Evolutionary conservation across 2,797 vertebrate species (phyloP).

Genomic region (Enteromius radiatus): DNA sequence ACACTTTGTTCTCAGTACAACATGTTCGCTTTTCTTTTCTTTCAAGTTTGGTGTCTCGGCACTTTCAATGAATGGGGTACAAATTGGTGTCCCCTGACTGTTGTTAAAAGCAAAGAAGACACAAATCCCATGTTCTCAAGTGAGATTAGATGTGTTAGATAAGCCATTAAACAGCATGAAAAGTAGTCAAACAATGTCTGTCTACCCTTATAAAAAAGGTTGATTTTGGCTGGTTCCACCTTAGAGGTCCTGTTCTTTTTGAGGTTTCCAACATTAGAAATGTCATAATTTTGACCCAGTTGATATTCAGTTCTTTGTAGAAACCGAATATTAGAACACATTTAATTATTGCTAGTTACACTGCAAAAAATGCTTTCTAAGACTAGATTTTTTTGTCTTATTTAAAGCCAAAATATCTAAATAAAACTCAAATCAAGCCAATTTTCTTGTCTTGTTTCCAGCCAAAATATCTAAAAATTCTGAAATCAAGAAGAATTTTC

Average conservation of each 20-base stretch:
- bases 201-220: background rate
- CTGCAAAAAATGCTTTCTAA: no score
- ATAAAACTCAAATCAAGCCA: no score
- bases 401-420: no score
- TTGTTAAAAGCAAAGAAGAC: constrained; percentile 13
- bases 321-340: background rate
- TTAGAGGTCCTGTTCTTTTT: background rate
- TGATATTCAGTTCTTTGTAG: background rate
- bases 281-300: background rate
- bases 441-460: no score
- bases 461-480: no score
- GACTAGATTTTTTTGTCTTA: no score
- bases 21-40: background rate
- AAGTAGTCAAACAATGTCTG: background rate
- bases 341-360: background rate
- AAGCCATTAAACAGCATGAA: background rate
- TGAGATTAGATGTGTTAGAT: constrained; percentile 10
- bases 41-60: background rate
- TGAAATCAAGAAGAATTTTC: no score
- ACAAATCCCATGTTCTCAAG: constrained; percentile 15
- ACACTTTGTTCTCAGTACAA: constrained; percentile 2
- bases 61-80: constrained; percentile 12
- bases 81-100: background rate
- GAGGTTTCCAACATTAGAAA: background rate
- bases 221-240: background rate